Evolutionary conservation across 2,797 vertebrate genomes (phyloP).

Genomic region (Ibycter americanus): DNA sequence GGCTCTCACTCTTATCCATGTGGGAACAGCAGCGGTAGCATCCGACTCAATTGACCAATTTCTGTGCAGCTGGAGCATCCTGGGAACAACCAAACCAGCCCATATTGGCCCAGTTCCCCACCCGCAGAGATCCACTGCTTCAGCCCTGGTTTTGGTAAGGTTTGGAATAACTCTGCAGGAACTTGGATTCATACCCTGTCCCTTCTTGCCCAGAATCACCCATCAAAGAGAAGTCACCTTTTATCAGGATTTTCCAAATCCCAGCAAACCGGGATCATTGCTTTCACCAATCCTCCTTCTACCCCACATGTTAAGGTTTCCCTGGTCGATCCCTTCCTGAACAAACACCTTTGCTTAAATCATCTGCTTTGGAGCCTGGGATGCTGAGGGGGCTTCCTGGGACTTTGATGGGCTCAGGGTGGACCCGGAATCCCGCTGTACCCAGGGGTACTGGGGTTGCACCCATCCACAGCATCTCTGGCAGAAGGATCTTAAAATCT

Average conservation of each 20-base stretch:
- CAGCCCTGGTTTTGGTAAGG: fast-evolving
- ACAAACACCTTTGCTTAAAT: neutral
- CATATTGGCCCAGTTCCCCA: fast-evolving
- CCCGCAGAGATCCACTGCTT: neutral
- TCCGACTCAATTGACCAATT: fast-evolving
- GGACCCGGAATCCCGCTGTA: fast-evolving
- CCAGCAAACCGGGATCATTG: fast-evolving
- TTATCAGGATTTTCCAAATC: neutral
- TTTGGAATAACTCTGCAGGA: neutral
- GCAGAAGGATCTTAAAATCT: neutral
- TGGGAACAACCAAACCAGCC: neutral
- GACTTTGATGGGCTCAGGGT: neutral
- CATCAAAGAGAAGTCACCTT: neutral
- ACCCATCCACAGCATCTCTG: fast-evolving
- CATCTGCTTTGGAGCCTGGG: neutral
- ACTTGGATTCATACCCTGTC: fast-evolving
- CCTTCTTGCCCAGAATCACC: neutral
- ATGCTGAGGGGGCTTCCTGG: neutral
- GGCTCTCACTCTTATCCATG: fast-evolving
- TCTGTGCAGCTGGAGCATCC: neutral
- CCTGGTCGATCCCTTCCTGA: neutral
- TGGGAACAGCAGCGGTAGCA: neutral
- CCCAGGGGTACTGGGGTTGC: too few relatives aligned
- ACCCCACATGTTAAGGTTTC: neutral
- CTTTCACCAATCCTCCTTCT: neutral